These are phyloP conservation scores for Emys orbicularis DNA, from an alignment of 2,797 vertebrate genomes.

Conservation along the genomic window DNA sequence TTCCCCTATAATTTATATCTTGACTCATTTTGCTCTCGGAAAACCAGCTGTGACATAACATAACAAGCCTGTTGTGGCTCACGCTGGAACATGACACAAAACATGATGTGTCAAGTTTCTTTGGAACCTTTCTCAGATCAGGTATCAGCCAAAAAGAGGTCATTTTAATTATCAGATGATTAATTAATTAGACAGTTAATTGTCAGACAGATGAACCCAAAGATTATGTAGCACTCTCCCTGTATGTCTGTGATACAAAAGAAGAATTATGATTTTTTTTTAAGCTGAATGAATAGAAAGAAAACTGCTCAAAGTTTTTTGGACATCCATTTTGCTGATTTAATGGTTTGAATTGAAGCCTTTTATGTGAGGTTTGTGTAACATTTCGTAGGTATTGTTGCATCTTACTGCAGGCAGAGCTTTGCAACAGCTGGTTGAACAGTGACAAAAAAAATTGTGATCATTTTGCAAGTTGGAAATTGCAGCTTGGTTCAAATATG, in stretches of 20 bases:
- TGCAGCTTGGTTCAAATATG: neutral
- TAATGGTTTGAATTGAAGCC: neutral
- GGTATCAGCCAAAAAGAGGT: conserved; percentile 84
- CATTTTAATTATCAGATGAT: conserved; percentile 85
- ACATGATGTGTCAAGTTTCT: conserved; percentile 80
- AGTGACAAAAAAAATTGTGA: neutral
- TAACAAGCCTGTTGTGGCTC: conserved; percentile 65
- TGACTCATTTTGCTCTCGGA: conserved; percentile 46
- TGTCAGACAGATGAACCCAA: conserved; percentile 75
- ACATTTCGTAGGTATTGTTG: neutral
- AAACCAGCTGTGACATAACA: conserved; percentile 73
- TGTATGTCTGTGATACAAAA: conserved; percentile 3
- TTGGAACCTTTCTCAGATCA: conserved; percentile 78
- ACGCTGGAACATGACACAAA: conserved; percentile 79
- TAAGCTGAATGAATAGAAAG: conserved; percentile 32
- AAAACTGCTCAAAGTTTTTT: conserved; percentile 19
- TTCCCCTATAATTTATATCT: conserved; percentile 60
- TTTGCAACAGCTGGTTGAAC: neutral
- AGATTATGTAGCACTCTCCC: conserved; percentile 62
- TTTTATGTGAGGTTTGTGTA: neutral
- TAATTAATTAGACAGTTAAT: conserved; percentile 84
- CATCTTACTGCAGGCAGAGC: neutral
- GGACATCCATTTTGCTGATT: neutral
- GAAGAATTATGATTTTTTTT: conserved; percentile 20
- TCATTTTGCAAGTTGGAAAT: conserved; percentile 19